Evolutionary conservation across 2,888 invertebrate genomes (phyloP).

Genomic region (Eretmocerus hayati): DNA sequence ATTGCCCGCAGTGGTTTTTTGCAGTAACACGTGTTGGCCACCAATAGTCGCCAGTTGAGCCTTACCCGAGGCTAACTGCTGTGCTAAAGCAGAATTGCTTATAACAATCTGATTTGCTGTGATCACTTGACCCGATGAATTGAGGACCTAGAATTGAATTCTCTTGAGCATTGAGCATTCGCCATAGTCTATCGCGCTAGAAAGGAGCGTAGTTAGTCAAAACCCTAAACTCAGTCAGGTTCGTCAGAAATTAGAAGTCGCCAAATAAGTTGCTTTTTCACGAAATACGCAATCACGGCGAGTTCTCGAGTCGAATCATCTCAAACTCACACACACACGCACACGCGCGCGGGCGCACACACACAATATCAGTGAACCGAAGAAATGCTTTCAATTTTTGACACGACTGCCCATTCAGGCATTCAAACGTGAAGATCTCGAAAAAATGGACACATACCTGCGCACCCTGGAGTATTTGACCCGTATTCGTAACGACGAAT

Average conservation of each 20-base stretch:
- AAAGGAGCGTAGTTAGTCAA: too few relatives aligned
- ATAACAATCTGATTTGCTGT: slow-evolving; percentile 64
- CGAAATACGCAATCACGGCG: background rate
- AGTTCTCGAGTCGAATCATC: too few relatives aligned
- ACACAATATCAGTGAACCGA: too few relatives aligned
- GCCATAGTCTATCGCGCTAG: too few relatives aligned
- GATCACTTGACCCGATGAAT: slow-evolving; percentile 39
- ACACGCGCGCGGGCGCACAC: too few relatives aligned
- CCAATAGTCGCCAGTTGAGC: slow-evolving; percentile 77
- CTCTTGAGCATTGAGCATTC: background rate
- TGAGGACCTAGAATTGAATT: slow-evolving; percentile 43
- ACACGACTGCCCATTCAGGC: too few relatives aligned
- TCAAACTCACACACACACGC: too few relatives aligned
- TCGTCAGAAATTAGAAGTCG: too few relatives aligned
- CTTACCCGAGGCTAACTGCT: slow-evolving; percentile 76
- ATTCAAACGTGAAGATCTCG: too few relatives aligned
- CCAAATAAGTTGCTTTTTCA: background rate
- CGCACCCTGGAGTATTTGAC: slow-evolving; percentile 37
- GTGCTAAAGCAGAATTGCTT: slow-evolving; percentile 65
- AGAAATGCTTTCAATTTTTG: too few relatives aligned
- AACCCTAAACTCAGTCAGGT: too few relatives aligned
- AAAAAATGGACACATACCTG: slow-evolving; percentile 25
- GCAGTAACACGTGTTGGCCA: slow-evolving; percentile 77
- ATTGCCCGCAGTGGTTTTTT: slow-evolving; percentile 62
- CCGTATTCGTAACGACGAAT: slow-evolving; percentile 40